Percentiles rank a stretch among this genome's conserved stretches.
phyloP scores from a whole-genome alignment of 2,888 invertebrate species.

The Diploptera punctata region DNA sequence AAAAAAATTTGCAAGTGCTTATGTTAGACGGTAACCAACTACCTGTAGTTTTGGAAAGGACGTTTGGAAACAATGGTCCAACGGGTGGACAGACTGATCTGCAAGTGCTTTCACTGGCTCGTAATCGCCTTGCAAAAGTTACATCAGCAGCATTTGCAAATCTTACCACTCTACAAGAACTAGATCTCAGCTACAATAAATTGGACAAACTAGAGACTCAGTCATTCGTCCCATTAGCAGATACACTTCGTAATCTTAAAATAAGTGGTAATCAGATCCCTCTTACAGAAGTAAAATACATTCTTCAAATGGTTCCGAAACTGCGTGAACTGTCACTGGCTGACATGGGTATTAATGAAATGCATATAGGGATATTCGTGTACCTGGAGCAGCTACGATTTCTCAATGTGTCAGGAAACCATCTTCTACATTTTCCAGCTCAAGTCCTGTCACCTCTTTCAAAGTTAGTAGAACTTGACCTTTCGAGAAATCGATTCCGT shows the following conservation, averaged over 20 bases:
- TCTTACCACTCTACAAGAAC: constrained; percentile 68
- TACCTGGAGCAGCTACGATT: constrained; percentile 66
- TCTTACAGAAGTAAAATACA: constrained; percentile 62
- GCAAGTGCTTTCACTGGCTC: constrained; percentile 65
- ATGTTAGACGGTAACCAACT: constrained; percentile 79
- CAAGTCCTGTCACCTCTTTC: constrained; percentile 63
- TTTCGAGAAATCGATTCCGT: constrained; percentile 75
- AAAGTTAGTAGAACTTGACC: constrained; percentile 68
- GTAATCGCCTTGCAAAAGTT: constrained; percentile 76
- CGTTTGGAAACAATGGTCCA: constrained; percentile 64
- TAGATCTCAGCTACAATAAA: constrained; percentile 81
- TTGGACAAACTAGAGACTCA: constrained; percentile 70
- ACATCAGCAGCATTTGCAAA: constrained; percentile 77
- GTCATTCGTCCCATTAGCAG: constrained; percentile 66
- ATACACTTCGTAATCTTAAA: constrained; percentile 67
- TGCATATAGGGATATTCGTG: constrained; percentile 65
- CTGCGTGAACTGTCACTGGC: constrained; percentile 65
- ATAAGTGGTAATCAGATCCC: constrained; percentile 73
- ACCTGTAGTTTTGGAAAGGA: constrained; percentile 75
- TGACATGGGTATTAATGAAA: constrained; percentile 62
- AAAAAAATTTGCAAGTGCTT: constrained; percentile 61
- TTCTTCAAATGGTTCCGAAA: constrained; percentile 63
- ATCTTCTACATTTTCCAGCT: constrained; percentile 64
- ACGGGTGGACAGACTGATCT: constrained; percentile 54
- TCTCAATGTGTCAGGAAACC: constrained; percentile 77